phyloP scores from a whole-genome alignment of 2,113 vertebrate genomes.

The Phrynosoma platyrhinos region DNA sequence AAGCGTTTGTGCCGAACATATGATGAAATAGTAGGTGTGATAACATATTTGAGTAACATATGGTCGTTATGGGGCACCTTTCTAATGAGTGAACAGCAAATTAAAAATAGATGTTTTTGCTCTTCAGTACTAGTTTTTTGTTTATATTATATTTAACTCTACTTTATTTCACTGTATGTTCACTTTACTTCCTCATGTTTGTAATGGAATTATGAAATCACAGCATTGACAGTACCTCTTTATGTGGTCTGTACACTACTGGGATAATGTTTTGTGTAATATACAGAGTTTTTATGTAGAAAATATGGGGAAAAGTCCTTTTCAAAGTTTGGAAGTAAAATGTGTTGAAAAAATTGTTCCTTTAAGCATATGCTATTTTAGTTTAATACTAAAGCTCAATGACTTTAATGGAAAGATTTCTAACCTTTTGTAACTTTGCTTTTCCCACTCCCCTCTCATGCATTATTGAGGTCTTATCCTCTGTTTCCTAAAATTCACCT shows the following conservation, averaged over 20 bases:
- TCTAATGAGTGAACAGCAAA: conserved; percentile 83
- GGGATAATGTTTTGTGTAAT: not conserved
- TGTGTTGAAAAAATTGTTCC: too few relatives aligned
- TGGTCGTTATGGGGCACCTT: conserved; percentile 85
- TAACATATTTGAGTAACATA: conserved; percentile 88
- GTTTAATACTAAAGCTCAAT: not conserved
- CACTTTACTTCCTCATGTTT: conserved; percentile 46
- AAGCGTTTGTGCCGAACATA: conserved; percentile 67
- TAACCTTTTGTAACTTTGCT: not conserved
- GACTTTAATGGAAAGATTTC: not conserved
- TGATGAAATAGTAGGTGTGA: conserved; percentile 86
- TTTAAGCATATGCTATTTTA: not conserved
- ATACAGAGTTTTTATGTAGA: not conserved
- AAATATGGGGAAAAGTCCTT: not conserved
- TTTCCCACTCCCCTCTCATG: not conserved
- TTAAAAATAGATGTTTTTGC: conserved; percentile 80
- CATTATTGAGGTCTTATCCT: not conserved
- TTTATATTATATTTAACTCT: conserved; percentile 68
- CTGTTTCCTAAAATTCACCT: not conserved
- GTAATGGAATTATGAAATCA: conserved; percentile 45
- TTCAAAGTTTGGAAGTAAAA: not conserved
- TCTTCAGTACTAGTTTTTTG: conserved; percentile 75
- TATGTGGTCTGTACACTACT: not conserved
- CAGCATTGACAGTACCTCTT: not conserved
- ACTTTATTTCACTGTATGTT: conserved; percentile 57